Conservation (phyloP, 2,797 vertebrate genomes). For the Clarias pachynema region DNA sequence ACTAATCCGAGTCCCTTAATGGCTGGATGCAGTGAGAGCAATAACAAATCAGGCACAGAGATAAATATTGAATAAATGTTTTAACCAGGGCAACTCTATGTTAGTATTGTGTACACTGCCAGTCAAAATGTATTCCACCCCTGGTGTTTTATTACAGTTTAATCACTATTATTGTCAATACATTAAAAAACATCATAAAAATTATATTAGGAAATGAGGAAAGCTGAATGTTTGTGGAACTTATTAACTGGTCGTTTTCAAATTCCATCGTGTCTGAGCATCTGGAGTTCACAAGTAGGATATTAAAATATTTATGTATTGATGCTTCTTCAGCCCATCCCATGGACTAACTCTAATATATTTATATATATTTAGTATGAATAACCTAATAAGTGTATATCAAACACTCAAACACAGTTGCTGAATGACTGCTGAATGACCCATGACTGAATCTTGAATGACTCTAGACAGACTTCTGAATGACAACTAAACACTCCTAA, state of each 20-base stretch:
- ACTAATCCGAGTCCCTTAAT: neutral
- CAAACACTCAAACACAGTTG: neutral
- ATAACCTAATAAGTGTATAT: neutral
- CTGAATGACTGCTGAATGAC: neutral
- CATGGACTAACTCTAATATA: neutral
- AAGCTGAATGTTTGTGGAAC: neutral
- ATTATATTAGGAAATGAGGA: neutral
- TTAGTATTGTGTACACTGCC: neutral
- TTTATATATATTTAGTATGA: neutral
- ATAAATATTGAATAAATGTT: neutral
- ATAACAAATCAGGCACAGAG: neutral
- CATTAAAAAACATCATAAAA: neutral
- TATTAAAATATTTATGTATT: neutral
- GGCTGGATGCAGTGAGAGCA: neutral
- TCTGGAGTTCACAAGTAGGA: neutral
- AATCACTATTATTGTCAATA: neutral
- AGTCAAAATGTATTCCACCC: neutral
- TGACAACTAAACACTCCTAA: too few relatives aligned
- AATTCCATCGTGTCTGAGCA: neutral
- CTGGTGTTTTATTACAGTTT: neutral
- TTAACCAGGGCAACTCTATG: neutral
- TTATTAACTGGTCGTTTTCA: neutral
- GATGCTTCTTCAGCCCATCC: neutral
- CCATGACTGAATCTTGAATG: too few relatives aligned
- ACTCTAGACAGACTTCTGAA: neutral